These are phyloP conservation scores for Sylvia borin DNA, from an alignment of 2,797 vertebrate genomes.

Conservation along the genomic window DNA sequence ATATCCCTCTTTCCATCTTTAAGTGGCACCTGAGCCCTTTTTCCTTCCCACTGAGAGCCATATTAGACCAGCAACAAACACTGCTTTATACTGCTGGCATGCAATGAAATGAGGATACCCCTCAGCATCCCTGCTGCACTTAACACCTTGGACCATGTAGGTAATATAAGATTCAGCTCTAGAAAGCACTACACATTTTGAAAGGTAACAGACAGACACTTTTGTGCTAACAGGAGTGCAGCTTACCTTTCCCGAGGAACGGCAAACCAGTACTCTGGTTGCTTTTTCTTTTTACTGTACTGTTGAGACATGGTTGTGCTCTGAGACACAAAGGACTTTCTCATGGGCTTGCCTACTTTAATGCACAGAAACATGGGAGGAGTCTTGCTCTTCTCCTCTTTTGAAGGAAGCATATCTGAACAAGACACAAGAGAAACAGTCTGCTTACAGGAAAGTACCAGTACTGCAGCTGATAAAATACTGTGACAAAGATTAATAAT, in stretches of 20 bases:
- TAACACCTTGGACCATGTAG: neutral
- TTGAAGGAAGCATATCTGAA: constrained; percentile 92
- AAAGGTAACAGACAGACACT: neutral
- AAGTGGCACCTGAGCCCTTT: neutral
- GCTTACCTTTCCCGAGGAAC: constrained; percentile 94
- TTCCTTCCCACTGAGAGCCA: neutral
- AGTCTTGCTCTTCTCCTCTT: constrained; percentile 95
- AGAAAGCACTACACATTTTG: neutral
- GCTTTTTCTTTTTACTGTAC: constrained; percentile 82
- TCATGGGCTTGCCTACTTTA: constrained; percentile 97
- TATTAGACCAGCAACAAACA: neutral
- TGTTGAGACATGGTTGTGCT: constrained; percentile 83
- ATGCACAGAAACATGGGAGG: constrained; percentile 99
- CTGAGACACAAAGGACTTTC: constrained; percentile 90
- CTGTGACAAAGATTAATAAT: neutral
- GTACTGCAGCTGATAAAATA: neutral
- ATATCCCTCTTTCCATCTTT: neutral
- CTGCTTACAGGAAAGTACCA: neutral
- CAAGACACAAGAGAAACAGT: neutral
- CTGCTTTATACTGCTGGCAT: neutral
- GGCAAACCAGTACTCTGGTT: constrained; percentile 98
- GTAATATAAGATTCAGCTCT: neutral
- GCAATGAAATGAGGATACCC: neutral
- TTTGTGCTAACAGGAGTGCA: neutral
- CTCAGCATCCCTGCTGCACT: neutral